A percentile compares a stretch with the other conserved stretches of the same genome.
Conservation (phyloP, 2,888 invertebrate species). For the Drosophila bunnanda region DNA sequence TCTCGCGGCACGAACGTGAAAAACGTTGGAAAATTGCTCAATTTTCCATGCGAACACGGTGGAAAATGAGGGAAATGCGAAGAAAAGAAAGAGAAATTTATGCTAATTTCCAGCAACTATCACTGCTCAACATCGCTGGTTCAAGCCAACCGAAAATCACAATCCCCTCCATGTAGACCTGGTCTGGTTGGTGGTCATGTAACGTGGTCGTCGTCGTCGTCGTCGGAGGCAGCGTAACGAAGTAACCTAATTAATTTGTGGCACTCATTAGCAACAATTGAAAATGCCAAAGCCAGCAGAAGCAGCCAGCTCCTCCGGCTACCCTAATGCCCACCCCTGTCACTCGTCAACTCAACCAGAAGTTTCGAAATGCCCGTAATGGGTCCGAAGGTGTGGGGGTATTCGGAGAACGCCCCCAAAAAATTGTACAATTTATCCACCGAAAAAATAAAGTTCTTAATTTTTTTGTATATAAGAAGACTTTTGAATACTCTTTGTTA, state of each 20-base stretch:
- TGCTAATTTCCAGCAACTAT: conserved; percentile 77
- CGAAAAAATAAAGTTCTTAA: conserved; percentile 24
- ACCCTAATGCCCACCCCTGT: conserved; percentile 10
- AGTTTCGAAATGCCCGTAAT: conserved; percentile 54
- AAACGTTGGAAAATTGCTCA: conserved; percentile 78
- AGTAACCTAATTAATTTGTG: conserved; percentile 81
- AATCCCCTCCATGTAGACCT: conserved; percentile 6
- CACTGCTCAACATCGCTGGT: conserved; percentile 62
- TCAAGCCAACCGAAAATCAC: conserved; percentile 10
- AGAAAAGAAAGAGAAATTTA: conserved; percentile 65
- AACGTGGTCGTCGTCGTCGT: conserved; percentile 22
- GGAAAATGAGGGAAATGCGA: conserved; percentile 4
- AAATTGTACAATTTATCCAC: conserved; percentile 11
- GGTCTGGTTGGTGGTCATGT: conserved; percentile 27
- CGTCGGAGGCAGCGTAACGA: conserved; percentile 69
- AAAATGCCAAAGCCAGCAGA: conserved; percentile 68
- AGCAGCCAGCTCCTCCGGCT: conserved; percentile 35
- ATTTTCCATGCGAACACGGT: conserved; percentile 67
- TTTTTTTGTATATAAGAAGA: not conserved
- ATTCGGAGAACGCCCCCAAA: conserved; percentile 43
- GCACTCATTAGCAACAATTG: conserved; percentile 80
- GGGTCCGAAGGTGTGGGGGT: conserved; percentile 27
- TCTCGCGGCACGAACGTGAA: conserved; percentile 37
- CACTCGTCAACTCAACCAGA: conserved; percentile 55
- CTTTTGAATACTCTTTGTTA: conserved; percentile 43